Conservation (phyloP, 2,888 invertebrate species). For the Netelia melanura region DNA sequence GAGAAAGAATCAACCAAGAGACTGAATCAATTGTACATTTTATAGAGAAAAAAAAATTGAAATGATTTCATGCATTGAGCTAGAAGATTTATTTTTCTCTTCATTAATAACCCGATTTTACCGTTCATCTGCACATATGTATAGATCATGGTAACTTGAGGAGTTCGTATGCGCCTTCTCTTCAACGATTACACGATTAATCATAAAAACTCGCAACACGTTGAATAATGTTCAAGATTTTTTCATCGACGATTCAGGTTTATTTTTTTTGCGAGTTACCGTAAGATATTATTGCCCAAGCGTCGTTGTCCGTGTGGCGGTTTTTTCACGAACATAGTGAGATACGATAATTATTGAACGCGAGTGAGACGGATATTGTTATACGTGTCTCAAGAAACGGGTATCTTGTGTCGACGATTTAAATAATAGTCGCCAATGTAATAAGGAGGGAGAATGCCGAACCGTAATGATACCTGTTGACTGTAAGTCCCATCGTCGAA, state of each 20-base stretch:
- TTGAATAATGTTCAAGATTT: slow-evolving; percentile 17
- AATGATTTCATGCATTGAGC: slow-evolving; percentile 50
- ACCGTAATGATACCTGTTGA: slow-evolving; percentile 30
- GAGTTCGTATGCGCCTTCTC: slow-evolving; percentile 15
- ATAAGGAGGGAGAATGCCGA: slow-evolving; percentile 28
- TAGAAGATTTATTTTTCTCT: slow-evolving; percentile 5
- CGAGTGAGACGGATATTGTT: background rate
- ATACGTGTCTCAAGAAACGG: background rate
- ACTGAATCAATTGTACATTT: slow-evolving; percentile 66
- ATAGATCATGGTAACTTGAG: slow-evolving; percentile 3
- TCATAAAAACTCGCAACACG: background rate
- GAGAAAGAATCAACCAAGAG: slow-evolving; percentile 67
- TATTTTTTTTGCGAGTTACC: slow-evolving; percentile 6
- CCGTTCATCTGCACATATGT: slow-evolving; percentile 18
- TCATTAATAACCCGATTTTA: slow-evolving; percentile 3
- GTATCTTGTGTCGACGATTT: slow-evolving; percentile 32
- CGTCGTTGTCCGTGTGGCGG: background rate
- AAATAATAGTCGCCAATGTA: slow-evolving; percentile 27
- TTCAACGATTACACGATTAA: background rate
- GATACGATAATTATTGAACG: slow-evolving; percentile 11
- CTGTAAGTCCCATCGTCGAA: slow-evolving; percentile 51
- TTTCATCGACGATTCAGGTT: slow-evolving; percentile 20
- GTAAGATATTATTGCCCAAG: background rate
- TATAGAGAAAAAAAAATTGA: slow-evolving; percentile 27
- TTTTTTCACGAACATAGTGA: slow-evolving; percentile 14